phyloP scores from a whole-genome alignment of 2,888 invertebrate genomes.

The Ferrisia virgata region DNA sequence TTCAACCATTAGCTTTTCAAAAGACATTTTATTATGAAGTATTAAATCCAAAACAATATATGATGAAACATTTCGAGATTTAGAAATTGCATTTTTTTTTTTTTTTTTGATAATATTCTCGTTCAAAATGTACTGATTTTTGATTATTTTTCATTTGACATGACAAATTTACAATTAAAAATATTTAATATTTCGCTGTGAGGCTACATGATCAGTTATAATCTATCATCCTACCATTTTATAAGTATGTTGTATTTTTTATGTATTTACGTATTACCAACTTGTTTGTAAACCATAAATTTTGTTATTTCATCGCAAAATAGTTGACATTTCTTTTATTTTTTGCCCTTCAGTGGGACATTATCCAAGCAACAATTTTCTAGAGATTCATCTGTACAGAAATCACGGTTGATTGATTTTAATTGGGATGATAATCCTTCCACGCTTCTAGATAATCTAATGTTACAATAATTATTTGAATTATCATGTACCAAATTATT shows the following conservation, averaged over 20 bases:
- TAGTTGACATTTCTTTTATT: not conserved
- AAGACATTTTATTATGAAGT: too few relatives aligned
- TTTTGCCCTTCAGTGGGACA: too few relatives aligned
- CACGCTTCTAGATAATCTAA: slow-evolving; percentile 2
- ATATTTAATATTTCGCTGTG: not conserved
- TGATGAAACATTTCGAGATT: too few relatives aligned
- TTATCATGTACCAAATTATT: not conserved
- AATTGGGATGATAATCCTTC: not conserved
- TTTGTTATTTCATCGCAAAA: not conserved
- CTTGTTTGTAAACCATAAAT: not conserved
- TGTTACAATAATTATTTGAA: not conserved
- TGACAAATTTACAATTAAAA: not conserved
- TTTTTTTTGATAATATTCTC: not conserved
- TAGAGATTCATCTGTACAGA: too few relatives aligned
- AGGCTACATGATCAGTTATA: not conserved
- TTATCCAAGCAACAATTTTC: too few relatives aligned
- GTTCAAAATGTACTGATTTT: not conserved
- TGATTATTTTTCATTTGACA: not conserved
- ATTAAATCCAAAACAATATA: too few relatives aligned
- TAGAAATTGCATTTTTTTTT: not conserved
- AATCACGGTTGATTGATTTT: not conserved
- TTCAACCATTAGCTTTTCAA: not conserved
- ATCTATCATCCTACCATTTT: slow-evolving; percentile 23
- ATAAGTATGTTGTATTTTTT: slow-evolving; percentile 20
- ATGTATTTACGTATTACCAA: not conserved